Evolutionary conservation across 2,888 invertebrate species (phyloP).

Genomic region (Caenorhabditis angaria): DNA sequence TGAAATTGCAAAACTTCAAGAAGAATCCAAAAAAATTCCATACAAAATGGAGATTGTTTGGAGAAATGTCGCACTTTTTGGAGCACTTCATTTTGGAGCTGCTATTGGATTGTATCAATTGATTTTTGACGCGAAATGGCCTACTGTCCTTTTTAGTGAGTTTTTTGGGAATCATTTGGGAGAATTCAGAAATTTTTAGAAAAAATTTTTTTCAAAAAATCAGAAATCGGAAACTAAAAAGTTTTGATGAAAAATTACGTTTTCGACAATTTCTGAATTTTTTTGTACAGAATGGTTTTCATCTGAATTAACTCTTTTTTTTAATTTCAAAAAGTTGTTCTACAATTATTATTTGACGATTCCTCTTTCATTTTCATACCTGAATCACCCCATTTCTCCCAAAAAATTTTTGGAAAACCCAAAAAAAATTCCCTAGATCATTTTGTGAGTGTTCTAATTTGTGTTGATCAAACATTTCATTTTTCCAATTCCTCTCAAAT

Average conservation of each 20-base stretch:
- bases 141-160: conserved; percentile 64
- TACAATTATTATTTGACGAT: too few relatives aligned
- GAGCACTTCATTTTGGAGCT: conserved; percentile 65
- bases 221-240: conserved; percentile 8
- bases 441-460: conserved; percentile 27
- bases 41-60: conserved; percentile 67
- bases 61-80: conserved; percentile 68
- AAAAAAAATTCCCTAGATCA: too few relatives aligned
- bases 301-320: too few relatives aligned
- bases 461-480: conserved; percentile 15
- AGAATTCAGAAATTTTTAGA: too few relatives aligned
- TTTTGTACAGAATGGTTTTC: too few relatives aligned
- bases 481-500: conserved; percentile 7
- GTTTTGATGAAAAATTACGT: conserved; percentile 28
- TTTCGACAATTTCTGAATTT: too few relatives aligned
- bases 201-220: too few relatives aligned
- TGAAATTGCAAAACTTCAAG: conserved; percentile 52
- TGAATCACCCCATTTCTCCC: neutral
- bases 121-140: conserved; percentile 65
- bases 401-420: too few relatives aligned
- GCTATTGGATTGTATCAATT: conserved; percentile 65
- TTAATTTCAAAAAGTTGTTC: too few relatives aligned
- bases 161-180: conserved; percentile 20
- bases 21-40: conserved; percentile 53
- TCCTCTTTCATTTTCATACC: too few relatives aligned